phyloP scores from a whole-genome alignment of 2,888 invertebrate species.

The Aphodius sticticus region DNA sequence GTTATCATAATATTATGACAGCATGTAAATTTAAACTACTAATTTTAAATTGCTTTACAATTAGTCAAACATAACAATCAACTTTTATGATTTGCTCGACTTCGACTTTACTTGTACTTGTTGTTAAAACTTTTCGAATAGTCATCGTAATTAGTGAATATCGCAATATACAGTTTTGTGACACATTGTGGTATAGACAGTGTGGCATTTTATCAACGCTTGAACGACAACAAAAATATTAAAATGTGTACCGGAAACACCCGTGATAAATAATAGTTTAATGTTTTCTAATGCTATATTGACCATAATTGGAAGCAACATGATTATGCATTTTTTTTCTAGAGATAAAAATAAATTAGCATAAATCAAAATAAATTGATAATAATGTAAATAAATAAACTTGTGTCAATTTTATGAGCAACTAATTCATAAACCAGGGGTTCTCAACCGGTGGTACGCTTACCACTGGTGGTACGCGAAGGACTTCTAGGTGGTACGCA shows the following conservation, averaged over 20 bases:
- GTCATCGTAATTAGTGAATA: background rate
- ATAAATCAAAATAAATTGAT: too few relatives aligned
- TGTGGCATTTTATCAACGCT: background rate
- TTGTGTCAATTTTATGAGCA: too few relatives aligned
- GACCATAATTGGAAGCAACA: background rate
- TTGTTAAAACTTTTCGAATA: background rate
- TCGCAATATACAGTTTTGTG: background rate
- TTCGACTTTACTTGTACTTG: background rate
- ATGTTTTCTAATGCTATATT: background rate
- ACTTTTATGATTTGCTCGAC: background rate
- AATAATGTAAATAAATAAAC: too few relatives aligned
- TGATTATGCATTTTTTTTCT: background rate
- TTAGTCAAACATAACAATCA: background rate
- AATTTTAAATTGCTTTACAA: background rate
- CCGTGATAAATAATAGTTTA: background rate
- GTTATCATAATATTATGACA: background rate
- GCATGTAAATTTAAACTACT: too few relatives aligned
- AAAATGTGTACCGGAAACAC: background rate
- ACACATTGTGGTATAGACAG: background rate
- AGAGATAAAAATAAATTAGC: too few relatives aligned
- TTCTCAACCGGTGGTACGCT: too few relatives aligned
- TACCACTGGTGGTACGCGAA: too few relatives aligned
- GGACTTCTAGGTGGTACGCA: too few relatives aligned
- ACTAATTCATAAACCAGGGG: too few relatives aligned
- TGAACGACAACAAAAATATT: background rate